Evolutionary conservation across 2,113 vertebrate species (phyloP).

Genomic region (Pagrus major): DNA sequence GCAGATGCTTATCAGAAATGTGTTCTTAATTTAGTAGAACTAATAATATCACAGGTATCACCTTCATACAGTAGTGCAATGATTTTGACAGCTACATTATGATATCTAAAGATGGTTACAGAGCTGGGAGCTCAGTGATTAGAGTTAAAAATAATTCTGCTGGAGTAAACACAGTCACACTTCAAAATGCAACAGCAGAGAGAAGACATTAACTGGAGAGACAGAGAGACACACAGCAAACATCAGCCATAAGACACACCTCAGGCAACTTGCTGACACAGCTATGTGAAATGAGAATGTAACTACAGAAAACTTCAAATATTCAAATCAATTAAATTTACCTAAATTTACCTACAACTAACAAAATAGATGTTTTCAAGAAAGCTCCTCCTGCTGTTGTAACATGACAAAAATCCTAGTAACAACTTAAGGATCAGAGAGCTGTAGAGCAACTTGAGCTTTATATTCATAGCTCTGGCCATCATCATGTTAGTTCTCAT

Average conservation of each 20-base stretch:
- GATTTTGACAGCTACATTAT: not conserved
- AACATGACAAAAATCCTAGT: too few relatives aligned
- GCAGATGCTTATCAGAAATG: not conserved
- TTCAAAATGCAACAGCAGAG: conserved; percentile 21
- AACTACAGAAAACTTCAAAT: not conserved
- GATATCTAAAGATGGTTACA: conserved; percentile 2
- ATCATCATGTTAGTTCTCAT: too few relatives aligned
- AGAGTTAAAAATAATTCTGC: conserved; percentile 42
- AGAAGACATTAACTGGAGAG: conserved; percentile 23
- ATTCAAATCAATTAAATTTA: not conserved
- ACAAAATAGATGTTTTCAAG: not conserved
- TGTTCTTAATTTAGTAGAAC: not conserved
- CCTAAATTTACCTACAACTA: not conserved
- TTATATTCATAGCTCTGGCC: too few relatives aligned
- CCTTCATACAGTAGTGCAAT: not conserved
- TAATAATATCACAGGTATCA: not conserved
- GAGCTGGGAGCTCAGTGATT: conserved; percentile 22
- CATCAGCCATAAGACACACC: not conserved
- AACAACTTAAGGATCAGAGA: too few relatives aligned
- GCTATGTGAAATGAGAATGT: not conserved
- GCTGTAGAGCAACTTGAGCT: too few relatives aligned
- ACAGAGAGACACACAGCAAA: not conserved
- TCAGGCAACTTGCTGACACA: not conserved
- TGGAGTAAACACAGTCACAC: conserved; percentile 2
- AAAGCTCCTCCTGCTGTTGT: too few relatives aligned